These are phyloP conservation scores for Symphodus melops DNA, from an alignment of 2,113 vertebrate genomes.

Conservation along the genomic window DNA sequence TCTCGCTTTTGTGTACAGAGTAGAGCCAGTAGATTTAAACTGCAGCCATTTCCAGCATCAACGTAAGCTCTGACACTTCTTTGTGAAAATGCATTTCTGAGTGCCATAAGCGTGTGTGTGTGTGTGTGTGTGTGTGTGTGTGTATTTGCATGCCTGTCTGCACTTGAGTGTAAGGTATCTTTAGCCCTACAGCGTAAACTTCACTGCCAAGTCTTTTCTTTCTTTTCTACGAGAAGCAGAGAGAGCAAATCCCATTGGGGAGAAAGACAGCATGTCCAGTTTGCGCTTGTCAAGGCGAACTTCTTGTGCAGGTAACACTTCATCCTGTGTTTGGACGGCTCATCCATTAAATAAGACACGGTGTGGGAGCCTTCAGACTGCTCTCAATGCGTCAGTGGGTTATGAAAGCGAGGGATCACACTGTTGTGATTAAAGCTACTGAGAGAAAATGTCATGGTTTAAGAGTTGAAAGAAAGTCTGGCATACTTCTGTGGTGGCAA, in stretches of 20 bases:
- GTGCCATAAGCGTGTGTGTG: constrained; percentile 19
- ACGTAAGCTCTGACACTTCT: constrained; percentile 25
- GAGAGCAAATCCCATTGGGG: constrained; percentile 65
- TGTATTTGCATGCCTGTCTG: constrained; percentile 14
- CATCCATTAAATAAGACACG: constrained; percentile 61
- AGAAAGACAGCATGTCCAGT: constrained; percentile 58
- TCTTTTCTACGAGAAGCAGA: constrained; percentile 2
- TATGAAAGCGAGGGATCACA: constrained; percentile 31
- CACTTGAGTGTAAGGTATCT: constrained; percentile 56
- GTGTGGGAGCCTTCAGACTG: constrained; percentile 36
- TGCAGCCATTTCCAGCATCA: constrained; percentile 13
- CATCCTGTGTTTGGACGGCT: constrained; percentile 48
- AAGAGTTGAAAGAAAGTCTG: constrained; percentile 48
- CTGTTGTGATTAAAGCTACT: constrained; percentile 44
- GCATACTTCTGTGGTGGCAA: constrained; percentile 33
- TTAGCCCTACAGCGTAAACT: constrained; percentile 51
- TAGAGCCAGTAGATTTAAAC: background rate
- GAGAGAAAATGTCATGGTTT: constrained; percentile 32
- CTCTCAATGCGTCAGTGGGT: constrained; percentile 28
- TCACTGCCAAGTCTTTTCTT: constrained; percentile 44
- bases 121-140: constrained; percentile 1
- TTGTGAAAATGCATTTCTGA: constrained; percentile 20
- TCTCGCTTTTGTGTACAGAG: constrained; percentile 1
- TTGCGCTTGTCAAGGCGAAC: constrained; percentile 49
- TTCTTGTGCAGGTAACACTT: constrained; percentile 55